These are phyloP conservation scores for Agonopterix heracliana DNA, from an alignment of 2,888 invertebrate species.

Conservation along the genomic window DNA sequence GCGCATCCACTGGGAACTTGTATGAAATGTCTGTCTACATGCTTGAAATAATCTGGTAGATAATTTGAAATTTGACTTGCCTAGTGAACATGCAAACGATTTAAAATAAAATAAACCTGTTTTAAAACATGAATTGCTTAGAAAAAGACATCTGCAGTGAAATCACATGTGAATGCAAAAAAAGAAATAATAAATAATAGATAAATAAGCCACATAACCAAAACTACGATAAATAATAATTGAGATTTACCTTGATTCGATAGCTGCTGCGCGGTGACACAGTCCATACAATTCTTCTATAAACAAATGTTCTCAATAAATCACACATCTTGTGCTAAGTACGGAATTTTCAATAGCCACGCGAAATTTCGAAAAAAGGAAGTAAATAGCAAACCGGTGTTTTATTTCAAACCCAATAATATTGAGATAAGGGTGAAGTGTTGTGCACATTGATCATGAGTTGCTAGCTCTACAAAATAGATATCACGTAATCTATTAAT, in stretches of 20 bases:
- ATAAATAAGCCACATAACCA: constrained; percentile 74
- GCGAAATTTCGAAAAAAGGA: constrained; percentile 20
- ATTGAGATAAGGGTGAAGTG: constrained; percentile 39
- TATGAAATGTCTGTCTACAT: constrained; percentile 31
- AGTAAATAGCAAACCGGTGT: constrained; percentile 23
- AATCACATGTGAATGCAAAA: constrained; percentile 76
- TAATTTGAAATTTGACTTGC: constrained; percentile 19
- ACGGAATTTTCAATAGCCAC: constrained; percentile 18
- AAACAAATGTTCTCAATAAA: constrained; percentile 29
- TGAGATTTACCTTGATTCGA: constrained; percentile 50
- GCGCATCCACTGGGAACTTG: constrained; percentile 54
- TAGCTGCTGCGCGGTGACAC: constrained; percentile 30
- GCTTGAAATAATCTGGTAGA: constrained; percentile 41
- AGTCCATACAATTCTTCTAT: constrained; percentile 37
- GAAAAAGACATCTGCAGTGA: constrained; percentile 67
- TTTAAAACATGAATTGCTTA: constrained; percentile 64
- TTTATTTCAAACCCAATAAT: constrained; percentile 23
- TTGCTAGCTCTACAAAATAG: constrained; percentile 26
- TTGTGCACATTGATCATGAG: constrained; percentile 42
- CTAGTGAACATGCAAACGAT: constrained; percentile 49
- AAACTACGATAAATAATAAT: constrained; percentile 51
- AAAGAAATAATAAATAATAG: constrained; percentile 62
- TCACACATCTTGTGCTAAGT: constrained; percentile 21
- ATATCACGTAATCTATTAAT: constrained; percentile 23
- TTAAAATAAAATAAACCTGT: constrained; percentile 19